Evolutionary conservation across 23 tunicate genomes (phyloP).

Genomic region (Trididemnum clinides): DNA sequence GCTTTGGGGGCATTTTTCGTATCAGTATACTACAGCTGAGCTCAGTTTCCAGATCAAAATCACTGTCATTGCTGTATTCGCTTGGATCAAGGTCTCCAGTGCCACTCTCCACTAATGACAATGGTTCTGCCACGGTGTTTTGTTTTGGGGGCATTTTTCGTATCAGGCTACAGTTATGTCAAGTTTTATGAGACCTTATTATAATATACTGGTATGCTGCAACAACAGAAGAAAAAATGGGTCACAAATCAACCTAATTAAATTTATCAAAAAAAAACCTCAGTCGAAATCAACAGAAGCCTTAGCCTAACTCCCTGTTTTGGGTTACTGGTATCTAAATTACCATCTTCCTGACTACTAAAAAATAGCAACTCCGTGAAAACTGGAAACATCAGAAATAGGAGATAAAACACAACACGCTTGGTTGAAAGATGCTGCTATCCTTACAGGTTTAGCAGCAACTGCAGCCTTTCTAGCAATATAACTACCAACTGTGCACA

Average conservation of each 20-base stretch:
- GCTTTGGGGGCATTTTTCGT: no score
- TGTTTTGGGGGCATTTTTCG: not conserved
- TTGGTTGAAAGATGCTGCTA: not conserved
- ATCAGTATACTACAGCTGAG: no score
- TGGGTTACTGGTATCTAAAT: not conserved
- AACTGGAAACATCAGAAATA: not conserved
- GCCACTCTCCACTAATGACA: not conserved
- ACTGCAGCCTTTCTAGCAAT: not conserved
- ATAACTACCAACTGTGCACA: not conserved
- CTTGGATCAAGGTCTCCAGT: not conserved
- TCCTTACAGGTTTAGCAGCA: not conserved
- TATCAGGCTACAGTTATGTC: not conserved
- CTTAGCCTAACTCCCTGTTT: not conserved
- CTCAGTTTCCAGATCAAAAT: not conserved
- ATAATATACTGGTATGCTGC: not conserved
- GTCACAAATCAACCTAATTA: not conserved
- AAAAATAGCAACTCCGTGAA: not conserved
- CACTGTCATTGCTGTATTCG: not conserved
- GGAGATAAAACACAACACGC: not conserved
- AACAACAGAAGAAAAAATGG: not conserved
- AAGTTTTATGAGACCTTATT: not conserved
- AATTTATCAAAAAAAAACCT: not conserved
- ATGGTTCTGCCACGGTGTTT: not conserved
- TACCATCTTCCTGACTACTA: no score
- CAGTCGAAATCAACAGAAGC: not conserved